Conservation (phyloP, 2,113 vertebrate species). For the Sinocyclocheilus anophthalmus region DNA sequence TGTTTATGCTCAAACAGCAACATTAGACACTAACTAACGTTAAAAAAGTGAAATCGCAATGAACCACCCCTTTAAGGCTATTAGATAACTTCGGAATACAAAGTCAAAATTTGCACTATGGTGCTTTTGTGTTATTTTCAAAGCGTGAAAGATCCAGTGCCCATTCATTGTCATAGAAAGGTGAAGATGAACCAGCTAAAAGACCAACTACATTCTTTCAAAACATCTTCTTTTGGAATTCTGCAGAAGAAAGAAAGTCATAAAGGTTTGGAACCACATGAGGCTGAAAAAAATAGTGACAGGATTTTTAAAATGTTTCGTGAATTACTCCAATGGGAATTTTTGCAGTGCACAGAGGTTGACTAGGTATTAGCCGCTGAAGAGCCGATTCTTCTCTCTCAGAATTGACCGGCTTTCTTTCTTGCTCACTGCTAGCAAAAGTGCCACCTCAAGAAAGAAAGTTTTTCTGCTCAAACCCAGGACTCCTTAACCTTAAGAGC, state of each 20-base stretch:
- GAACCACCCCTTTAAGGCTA: too few relatives aligned
- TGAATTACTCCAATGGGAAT: background rate
- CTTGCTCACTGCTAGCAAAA: constrained; percentile 62
- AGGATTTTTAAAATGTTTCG: background rate
- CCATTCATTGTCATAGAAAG: background rate
- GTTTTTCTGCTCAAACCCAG: constrained; percentile 4
- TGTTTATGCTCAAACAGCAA: too few relatives aligned
- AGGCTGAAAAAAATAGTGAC: background rate
- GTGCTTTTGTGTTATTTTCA: background rate
- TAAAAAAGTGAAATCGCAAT: too few relatives aligned
- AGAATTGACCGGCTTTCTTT: background rate
- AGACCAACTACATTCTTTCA: background rate
- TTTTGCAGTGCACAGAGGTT: background rate
- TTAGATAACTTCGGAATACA: too few relatives aligned
- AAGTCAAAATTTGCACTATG: background rate
- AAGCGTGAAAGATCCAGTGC: background rate
- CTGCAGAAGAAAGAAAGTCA: background rate
- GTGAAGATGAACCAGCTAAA: background rate
- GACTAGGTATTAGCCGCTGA: too few relatives aligned
- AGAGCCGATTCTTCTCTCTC: background rate
- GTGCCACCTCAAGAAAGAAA: constrained; percentile 10
- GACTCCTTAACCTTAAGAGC: constrained; percentile 14
- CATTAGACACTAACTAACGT: too few relatives aligned
- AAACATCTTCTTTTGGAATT: background rate
- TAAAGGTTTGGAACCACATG: background rate